These are phyloP conservation scores for Anoplolepis gracilipes DNA, from an alignment of 1,140 invertebrate genomes.

Conservation along the genomic window DNA sequence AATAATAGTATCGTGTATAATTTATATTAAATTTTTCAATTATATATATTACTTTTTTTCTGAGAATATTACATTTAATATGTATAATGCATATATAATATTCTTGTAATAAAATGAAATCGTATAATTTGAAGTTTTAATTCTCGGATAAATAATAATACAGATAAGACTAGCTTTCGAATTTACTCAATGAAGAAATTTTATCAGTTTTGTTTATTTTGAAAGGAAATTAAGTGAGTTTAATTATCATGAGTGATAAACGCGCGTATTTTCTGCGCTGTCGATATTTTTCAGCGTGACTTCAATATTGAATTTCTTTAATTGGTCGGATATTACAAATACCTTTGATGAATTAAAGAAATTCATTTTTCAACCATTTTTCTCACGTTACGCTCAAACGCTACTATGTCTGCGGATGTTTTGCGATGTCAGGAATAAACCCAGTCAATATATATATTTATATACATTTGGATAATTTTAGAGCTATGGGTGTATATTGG, in stretches of 20 bases:
- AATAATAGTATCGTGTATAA: neutral
- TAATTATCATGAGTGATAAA: neutral
- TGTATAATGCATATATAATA: too few relatives aligned
- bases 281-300: neutral
- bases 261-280: neutral
- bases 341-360: too few relatives aligned
- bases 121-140: neutral
- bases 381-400: neutral
- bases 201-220: constrained; percentile 2
- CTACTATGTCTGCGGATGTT: constrained; percentile 1
- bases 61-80: neutral
- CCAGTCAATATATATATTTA: constrained; percentile 37
- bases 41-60: neutral
- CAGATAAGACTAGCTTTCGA: too few relatives aligned
- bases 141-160: neutral
- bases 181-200: neutral
- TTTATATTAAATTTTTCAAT: neutral
- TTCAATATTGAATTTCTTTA: neutral
- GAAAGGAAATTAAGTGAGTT: neutral
- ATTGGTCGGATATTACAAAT: neutral
- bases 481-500: constrained; percentile 1
- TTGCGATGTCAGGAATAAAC: constrained; percentile 29
- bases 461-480: constrained; percentile 16
- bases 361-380: too few relatives aligned
- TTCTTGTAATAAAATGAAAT: constrained; percentile 3